Conservation (phyloP, 2,888 invertebrate species). For the Volucella zonaria region DNA sequence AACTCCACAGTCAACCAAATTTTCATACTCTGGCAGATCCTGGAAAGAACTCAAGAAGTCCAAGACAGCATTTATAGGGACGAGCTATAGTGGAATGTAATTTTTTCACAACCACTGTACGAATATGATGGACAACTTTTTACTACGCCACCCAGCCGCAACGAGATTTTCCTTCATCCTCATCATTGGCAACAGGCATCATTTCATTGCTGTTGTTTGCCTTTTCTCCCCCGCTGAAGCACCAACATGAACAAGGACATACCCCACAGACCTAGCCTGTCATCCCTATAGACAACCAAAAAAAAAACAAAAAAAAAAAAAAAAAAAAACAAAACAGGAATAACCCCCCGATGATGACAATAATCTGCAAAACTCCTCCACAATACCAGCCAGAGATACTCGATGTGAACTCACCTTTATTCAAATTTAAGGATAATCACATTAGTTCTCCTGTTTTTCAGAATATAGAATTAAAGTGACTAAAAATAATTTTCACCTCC, state of each 20-base stretch:
- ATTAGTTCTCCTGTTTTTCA: conserved; percentile 29
- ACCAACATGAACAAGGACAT: conserved; percentile 19
- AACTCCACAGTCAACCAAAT: too few species aligned
- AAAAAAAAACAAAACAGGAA: neutral
- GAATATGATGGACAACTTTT: neutral
- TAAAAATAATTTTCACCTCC: conserved; percentile 51
- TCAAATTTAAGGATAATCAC: conserved; percentile 43
- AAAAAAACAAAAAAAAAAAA: neutral
- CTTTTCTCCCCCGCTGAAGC: neutral
- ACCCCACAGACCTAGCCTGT: neutral
- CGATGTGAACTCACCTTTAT: conserved; percentile 42
- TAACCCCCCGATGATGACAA: neutral
- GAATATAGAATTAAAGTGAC: conserved; percentile 19
- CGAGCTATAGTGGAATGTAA: too few species aligned
- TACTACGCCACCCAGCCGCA: conserved; percentile 6
- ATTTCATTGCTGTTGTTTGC: conserved; percentile 7
- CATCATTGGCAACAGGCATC: conserved; percentile 21
- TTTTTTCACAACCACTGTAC: conserved; percentile 14
- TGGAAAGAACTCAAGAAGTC: too few species aligned
- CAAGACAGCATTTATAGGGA: too few species aligned
- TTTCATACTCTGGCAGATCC: too few species aligned
- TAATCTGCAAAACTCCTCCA: neutral
- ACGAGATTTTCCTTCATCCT: conserved; percentile 20
- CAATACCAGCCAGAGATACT: conserved; percentile 5
- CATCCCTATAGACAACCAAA: conserved; percentile 4